A percentile compares a stretch with the other conserved stretches of the same genome.
phyloP scores from a whole-genome alignment of 1,140 invertebrate species.

The Augochlora pura region DNA sequence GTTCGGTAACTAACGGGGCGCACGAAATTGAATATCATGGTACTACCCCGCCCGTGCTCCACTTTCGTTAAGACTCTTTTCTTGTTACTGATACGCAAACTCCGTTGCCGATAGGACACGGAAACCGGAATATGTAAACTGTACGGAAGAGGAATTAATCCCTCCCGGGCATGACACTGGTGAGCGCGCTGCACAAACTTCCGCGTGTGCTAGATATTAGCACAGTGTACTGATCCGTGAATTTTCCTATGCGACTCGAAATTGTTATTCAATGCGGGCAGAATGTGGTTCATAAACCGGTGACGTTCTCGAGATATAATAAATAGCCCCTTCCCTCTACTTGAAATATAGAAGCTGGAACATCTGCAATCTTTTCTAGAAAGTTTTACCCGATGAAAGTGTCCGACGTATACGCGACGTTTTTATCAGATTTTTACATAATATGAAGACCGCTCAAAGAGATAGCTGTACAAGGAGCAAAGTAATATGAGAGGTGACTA shows the following conservation, averaged over 20 bases:
- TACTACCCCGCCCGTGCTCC: neutral
- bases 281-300: neutral
- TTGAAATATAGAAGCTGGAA: no score
- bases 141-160: conserved; percentile 28
- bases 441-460: no score
- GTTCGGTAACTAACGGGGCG: neutral
- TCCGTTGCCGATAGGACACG: neutral
- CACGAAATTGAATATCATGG: neutral
- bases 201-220: conserved; percentile 7
- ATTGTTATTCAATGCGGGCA: conserved; percentile 11
- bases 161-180: neutral
- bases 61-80: conserved; percentile 1
- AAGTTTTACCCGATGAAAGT: no score
- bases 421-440: no score
- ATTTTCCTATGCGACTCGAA: neutral
- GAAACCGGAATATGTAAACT: neutral
- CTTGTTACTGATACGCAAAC: neutral
- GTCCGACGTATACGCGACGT: no score
- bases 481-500: no score
- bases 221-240: neutral
- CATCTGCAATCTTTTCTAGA: no score
- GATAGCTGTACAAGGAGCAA: no score
- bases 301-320: neutral
- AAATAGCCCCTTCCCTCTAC: neutral
- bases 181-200: neutral